These are phyloP conservation scores for Trachelus troglodyta DNA, from an alignment of 2,888 invertebrate species.

Conservation along the genomic window DNA sequence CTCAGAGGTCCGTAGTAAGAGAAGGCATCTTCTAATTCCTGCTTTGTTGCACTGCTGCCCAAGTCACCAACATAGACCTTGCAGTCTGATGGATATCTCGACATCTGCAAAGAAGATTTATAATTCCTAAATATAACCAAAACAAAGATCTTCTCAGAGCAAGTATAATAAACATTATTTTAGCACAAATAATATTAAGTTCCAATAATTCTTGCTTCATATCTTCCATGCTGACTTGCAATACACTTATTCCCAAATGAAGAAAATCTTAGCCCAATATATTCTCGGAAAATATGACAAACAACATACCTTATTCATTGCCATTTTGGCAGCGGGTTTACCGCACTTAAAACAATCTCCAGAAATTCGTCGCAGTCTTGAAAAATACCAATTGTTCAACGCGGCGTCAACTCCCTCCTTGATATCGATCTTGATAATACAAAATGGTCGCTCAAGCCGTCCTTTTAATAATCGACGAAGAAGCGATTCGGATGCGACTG, in stretches of 20 bases:
- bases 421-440: neutral
- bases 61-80: slow-evolving; percentile 97
- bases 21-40: slow-evolving; percentile 93
- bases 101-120: slow-evolving; percentile 68
- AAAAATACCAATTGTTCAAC: neutral
- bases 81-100: slow-evolving; percentile 85
- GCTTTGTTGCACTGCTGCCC: slow-evolving; percentile 90
- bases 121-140: neutral
- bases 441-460: slow-evolving; percentile 5
- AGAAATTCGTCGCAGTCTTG: neutral
- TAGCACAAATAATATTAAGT: neutral
- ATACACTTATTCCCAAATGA: neutral
- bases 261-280: neutral
- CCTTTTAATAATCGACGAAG: slow-evolving; percentile 4
- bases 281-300: neutral
- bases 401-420: neutral
- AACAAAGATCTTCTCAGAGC: neutral
- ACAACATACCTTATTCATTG: slow-evolving; percentile 5
- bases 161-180: neutral
- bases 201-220: neutral
- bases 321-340: neutral
- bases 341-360: neutral
- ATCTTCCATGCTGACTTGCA: neutral
- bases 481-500: neutral
- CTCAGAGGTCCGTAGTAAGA: slow-evolving; percentile 91